Percentiles rank a stretch among this genome's conserved stretches.
These are phyloP conservation scores for Leucophenga maculata DNA, from an alignment of 2,888 invertebrate species.

Conservation along the genomic window DNA sequence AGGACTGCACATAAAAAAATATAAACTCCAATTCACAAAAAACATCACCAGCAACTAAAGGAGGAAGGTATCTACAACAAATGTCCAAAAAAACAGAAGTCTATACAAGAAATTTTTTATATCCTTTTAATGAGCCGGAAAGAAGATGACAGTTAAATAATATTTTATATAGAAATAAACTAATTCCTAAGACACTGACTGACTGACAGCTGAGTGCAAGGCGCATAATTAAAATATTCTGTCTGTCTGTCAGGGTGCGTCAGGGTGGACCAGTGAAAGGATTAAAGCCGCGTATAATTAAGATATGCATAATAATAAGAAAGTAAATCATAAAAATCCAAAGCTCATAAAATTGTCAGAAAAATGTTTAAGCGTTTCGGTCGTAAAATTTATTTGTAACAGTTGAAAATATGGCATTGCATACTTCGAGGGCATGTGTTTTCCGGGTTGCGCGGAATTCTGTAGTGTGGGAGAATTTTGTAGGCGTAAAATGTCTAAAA, in stretches of 20 bases:
- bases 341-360: constrained; percentile 17
- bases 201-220: constrained; percentile 18
- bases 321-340: constrained; percentile 17
- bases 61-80: constrained; percentile 34
- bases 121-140: constrained; percentile 50
- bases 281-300: not conserved
- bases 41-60: constrained; percentile 40
- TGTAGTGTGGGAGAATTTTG: not conserved
- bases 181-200: constrained; percentile 1
- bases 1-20: constrained; percentile 53
- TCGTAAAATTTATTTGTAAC: constrained; percentile 17
- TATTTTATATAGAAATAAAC: constrained; percentile 58
- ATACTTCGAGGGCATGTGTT: constrained; percentile 11
- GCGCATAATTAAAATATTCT: not conserved
- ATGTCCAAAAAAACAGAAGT: constrained; percentile 12
- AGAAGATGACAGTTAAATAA: constrained; percentile 50
- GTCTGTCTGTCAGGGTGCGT: too few relatives aligned
- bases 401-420: not conserved
- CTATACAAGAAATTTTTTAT: constrained; percentile 44
- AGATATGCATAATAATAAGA: constrained; percentile 18
- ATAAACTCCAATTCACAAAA: constrained; percentile 29
- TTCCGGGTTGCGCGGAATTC: not conserved
- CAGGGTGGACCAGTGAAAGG: not conserved
- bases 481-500: not conserved
- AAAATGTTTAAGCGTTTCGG: constrained; percentile 8